These are phyloP conservation scores for Lucilia sericata DNA, from an alignment of 1,140 invertebrate genomes.

Conservation along the genomic window DNA sequence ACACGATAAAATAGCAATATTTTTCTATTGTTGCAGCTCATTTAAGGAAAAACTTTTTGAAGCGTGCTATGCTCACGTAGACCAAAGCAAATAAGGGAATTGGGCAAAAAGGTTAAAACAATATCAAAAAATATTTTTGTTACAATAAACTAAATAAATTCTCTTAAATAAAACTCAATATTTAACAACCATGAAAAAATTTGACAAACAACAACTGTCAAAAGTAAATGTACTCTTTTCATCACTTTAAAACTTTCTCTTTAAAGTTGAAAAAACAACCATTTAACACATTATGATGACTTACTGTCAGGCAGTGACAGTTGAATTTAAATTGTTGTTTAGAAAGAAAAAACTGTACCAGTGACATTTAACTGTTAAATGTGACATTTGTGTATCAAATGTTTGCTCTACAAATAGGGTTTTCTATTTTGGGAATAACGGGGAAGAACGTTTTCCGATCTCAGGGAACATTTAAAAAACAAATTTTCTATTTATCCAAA, in stretches of 20 bases:
- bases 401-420: too few species aligned
- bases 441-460: too few species aligned
- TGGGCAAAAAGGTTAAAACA: not conserved
- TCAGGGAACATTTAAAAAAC: too few species aligned
- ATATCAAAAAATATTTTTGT: not conserved
- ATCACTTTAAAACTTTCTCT: not conserved
- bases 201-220: not conserved
- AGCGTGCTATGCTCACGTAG: slow-evolving; percentile 5
- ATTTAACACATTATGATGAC: not conserved
- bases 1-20: not conserved
- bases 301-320: too few species aligned
- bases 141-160: not conserved
- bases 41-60: not conserved
- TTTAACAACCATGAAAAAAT: not conserved
- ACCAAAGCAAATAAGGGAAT: not conserved
- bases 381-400: too few species aligned
- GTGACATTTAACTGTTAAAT: too few species aligned
- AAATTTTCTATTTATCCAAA: too few species aligned
- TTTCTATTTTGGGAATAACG: too few species aligned
- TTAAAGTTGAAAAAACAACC: not conserved
- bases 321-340: too few species aligned
- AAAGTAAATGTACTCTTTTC: not conserved
- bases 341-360: too few species aligned
- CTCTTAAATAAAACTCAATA: not conserved
- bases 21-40: too few species aligned